Percentiles rank a stretch among this genome's conserved stretches.
These are phyloP conservation scores for Theristicus caerulescens DNA, from an alignment of 2,113 vertebrate species.

Conservation along the genomic window DNA sequence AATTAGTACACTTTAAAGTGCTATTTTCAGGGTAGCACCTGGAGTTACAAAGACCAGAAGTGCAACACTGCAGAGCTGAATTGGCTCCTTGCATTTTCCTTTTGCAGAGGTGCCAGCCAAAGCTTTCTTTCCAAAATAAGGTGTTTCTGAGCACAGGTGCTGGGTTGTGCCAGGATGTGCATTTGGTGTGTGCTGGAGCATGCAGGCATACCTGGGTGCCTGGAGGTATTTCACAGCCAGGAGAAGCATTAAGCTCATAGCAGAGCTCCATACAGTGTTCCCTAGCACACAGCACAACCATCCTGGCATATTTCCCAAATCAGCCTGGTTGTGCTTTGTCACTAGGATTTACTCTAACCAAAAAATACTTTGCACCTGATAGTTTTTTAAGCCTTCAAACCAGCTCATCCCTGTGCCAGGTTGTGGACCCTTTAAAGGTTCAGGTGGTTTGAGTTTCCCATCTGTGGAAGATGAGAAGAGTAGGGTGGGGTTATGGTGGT, in stretches of 20 bases:
- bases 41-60: neutral
- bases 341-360: neutral
- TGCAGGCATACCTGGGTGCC: neutral
- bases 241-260: neutral
- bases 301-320: neutral
- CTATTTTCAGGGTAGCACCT: slow-evolving; percentile 24
- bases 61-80: neutral
- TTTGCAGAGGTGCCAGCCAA: neutral
- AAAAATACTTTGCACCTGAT: neutral
- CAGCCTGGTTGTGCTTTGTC: neutral
- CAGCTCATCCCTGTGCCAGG: neutral
- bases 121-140: slow-evolving; percentile 13
- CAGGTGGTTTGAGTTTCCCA: neutral
- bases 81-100: slow-evolving; percentile 3
- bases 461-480: accelerated
- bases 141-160: neutral
- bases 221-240: neutral
- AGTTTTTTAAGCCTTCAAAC: neutral
- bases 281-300: neutral
- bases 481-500: accelerated
- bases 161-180: neutral
- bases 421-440: neutral
- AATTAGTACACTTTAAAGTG: neutral
- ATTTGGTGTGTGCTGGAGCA: neutral
- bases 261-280: neutral